These are phyloP conservation scores for Panulirus ornatus DNA, from an alignment of 1,140 invertebrate species.

Conservation along the genomic window DNA sequence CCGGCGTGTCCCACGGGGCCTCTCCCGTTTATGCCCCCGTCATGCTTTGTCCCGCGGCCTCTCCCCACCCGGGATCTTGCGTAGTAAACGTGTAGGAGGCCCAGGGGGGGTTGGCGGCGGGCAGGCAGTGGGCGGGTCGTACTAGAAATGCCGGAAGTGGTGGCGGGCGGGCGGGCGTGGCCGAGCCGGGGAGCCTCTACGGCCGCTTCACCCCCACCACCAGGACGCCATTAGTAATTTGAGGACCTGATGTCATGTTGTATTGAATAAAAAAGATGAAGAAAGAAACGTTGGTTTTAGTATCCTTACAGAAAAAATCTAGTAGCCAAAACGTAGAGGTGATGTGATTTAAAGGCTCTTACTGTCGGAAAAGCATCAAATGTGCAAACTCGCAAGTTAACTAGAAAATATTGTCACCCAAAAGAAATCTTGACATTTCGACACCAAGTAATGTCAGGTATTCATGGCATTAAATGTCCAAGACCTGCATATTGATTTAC, in stretches of 20 bases:
- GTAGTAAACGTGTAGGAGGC: neutral
- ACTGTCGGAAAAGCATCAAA: too few species aligned
- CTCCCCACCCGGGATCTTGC: neutral
- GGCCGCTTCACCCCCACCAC: slow-evolving; percentile 69
- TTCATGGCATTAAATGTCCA: too few species aligned
- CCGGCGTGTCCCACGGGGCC: slow-evolving; percentile 11
- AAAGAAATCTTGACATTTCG: too few species aligned
- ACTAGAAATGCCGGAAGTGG: slow-evolving; percentile 14
- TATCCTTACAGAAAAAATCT: too few species aligned
- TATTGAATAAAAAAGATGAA: slow-evolving; percentile 73
- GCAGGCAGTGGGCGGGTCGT: slow-evolving; percentile 32
- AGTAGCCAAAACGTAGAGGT: too few species aligned
- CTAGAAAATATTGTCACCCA: too few species aligned
- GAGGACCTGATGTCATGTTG: slow-evolving; percentile 74
- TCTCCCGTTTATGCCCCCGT: neutral
- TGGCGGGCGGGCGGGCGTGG: slow-evolving; percentile 43
- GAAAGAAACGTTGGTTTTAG: slow-evolving; percentile 24
- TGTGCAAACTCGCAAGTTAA: too few species aligned
- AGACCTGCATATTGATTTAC: too few species aligned
- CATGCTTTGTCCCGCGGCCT: slow-evolving; percentile 11
- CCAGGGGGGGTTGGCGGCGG: slow-evolving; percentile 14
- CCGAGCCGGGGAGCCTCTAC: slow-evolving; percentile 45
- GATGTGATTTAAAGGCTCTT: too few species aligned
- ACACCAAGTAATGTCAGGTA: too few species aligned
- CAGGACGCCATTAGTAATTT: slow-evolving; percentile 72